Evolutionary conservation across 1,140 invertebrate genomes (phyloP), one percentile per base, ranked within the genome.

Genomic region (Drosophila tsacasi): DNA sequence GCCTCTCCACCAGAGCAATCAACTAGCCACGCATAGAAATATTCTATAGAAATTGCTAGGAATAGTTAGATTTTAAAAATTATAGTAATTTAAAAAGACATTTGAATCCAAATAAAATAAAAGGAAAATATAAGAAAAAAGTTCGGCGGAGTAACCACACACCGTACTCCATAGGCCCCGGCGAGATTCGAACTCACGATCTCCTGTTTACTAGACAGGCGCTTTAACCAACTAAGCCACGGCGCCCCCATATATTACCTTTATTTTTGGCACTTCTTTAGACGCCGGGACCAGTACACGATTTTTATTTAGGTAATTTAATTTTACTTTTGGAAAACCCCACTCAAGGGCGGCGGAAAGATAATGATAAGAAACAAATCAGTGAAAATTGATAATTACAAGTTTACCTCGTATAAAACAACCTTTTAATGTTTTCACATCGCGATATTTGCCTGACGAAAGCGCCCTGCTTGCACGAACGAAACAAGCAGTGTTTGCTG

Each of bases 171-270:
- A 50, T 67, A 93, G 94, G 94, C 94, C 93, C 94, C 94, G 94
- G 93, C 93, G 94, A 93, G 94, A 94, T 94, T 94, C 94, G 94
- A 94, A 94, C 94, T 94, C 94, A 92, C 93, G 94, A 94, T 94
- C 94, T 94, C 94, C 94, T 94, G 94, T 94, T 94, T 94, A 94
- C 94, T 94, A 94, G 94, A 94, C 94, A 94, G 94, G 94, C 94
- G 94, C 94, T 94, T 94, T 94, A 94, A 94, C 94, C 94, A 94
- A 94, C 94, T 94, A 94, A 94, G 94, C 94, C 94, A 94, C 94
- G 94, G 94, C 94, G 94, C 94, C 94, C n/a, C n/a, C n/a, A n/a
- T n/a, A n/a, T n/a, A n/a, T n/a, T n/a, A n/a, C n/a, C n/a, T n/a
- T n/a, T n/a, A n/a, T n/a, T n/a, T n/a, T n/a, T n/a, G n/a, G n/a